phyloP scores from a whole-genome alignment of 2,888 invertebrate genomes.

The Cantharis rustica region DNA sequence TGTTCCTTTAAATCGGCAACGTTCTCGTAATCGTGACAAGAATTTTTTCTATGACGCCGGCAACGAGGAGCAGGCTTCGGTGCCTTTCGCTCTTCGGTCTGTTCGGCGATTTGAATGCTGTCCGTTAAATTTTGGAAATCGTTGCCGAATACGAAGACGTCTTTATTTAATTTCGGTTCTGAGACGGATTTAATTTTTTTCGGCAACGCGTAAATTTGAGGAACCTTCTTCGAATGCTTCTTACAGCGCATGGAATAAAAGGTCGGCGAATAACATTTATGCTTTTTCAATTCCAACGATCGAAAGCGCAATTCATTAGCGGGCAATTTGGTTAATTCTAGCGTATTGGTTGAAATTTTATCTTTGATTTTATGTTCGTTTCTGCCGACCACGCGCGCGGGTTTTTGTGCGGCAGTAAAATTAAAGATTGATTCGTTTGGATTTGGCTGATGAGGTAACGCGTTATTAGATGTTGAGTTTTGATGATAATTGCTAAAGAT shows the following conservation, averaged over 20 bases:
- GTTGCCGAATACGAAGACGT: constrained; percentile 44
- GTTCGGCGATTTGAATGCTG: constrained; percentile 69
- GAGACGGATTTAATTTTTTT: constrained; percentile 33
- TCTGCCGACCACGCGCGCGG: constrained; percentile 41
- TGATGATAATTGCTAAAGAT: constrained; percentile 4
- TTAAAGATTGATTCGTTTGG: constrained; percentile 23
- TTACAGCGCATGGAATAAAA: constrained; percentile 56
- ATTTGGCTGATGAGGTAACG: constrained; percentile 4
- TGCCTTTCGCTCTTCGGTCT: constrained; percentile 52
- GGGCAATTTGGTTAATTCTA: constrained; percentile 18
- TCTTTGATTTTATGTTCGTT: constrained; percentile 37
- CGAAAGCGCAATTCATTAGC: constrained; percentile 47
- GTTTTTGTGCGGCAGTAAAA: constrained; percentile 6
- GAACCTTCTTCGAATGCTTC: constrained; percentile 53
- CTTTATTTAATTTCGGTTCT: constrained; percentile 6
- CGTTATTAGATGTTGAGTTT: not conserved
- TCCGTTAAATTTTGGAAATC: constrained; percentile 69
- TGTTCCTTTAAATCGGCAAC: constrained; percentile 23
- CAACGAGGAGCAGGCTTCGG: constrained; percentile 65
- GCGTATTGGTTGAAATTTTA: constrained; percentile 7
- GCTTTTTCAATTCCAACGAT: constrained; percentile 52
- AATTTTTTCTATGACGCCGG: constrained; percentile 46
- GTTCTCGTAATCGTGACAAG: constrained; percentile 35
- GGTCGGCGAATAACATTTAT: constrained; percentile 55
- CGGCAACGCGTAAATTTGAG: constrained; percentile 51